These are phyloP conservation scores for Rhinogobio ventralis DNA, from an alignment of 2,797 vertebrate genomes.

Conservation along the genomic window DNA sequence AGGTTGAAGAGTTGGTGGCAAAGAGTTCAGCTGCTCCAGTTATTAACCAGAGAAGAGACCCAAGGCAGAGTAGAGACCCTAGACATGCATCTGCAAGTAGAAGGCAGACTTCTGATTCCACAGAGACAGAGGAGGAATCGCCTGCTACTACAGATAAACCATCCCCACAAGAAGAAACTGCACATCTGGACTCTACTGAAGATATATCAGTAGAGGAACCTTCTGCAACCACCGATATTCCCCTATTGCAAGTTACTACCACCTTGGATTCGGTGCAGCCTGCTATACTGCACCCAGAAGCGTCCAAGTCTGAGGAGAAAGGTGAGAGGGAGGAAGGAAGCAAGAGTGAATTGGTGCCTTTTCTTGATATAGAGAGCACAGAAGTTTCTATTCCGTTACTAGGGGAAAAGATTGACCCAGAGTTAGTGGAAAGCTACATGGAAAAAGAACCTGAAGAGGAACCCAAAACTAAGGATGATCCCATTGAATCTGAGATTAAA, in stretches of 20 bases:
- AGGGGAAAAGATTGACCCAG: constrained; percentile 80
- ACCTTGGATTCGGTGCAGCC: constrained; percentile 23
- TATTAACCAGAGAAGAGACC: constrained; percentile 84
- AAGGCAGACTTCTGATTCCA: constrained; percentile 69
- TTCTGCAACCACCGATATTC: constrained; percentile 11
- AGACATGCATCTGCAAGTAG: constrained; percentile 76
- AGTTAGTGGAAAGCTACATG: constrained; percentile 76
- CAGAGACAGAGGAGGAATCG: constrained; percentile 68
- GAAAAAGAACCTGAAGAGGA: constrained; percentile 64
- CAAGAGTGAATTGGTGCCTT: constrained; percentile 72
- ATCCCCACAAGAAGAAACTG: constrained; percentile 27
- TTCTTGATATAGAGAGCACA: constrained; percentile 67
- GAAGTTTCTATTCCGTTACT: constrained; percentile 82
- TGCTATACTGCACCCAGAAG: constrained; percentile 48
- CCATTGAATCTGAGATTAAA: constrained; percentile 69
- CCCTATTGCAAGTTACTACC: constrained; percentile 23
- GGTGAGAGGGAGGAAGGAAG: constrained; percentile 58
- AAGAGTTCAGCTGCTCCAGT: constrained; percentile 73
- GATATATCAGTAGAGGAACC: constrained; percentile 37
- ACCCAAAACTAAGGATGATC: constrained; percentile 61
- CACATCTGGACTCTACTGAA: constrained; percentile 31
- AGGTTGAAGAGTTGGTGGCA: constrained; percentile 77
- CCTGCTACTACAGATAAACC: constrained; percentile 54
- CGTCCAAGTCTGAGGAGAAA: constrained; percentile 57
- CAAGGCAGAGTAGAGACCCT: constrained; percentile 90